Conservation (phyloP, 2,797 vertebrate genomes). For the Anabas testudineus region DNA sequence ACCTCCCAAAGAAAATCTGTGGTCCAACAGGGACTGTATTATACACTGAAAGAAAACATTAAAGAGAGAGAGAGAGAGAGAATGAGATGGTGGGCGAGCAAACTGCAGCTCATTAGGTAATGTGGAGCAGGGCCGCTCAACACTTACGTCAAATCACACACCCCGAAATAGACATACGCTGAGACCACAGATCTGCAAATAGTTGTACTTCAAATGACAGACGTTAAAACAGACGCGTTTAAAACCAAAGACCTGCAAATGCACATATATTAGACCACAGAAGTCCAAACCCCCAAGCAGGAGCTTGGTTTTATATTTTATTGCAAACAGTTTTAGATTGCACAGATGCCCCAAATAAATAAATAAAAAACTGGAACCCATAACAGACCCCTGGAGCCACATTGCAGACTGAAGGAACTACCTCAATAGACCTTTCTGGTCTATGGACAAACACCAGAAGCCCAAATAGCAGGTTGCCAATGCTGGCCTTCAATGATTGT, state of each 20-base stretch:
- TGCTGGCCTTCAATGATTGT: no score
- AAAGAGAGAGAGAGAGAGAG: slow-evolving; percentile 15
- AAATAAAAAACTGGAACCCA: no score
- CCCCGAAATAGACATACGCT: slow-evolving; percentile 50
- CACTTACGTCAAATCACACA: slow-evolving; percentile 53
- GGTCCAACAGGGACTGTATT: slow-evolving; percentile 54
- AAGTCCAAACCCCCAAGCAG: background rate
- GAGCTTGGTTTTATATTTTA: background rate
- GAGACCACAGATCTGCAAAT: slow-evolving; percentile 38
- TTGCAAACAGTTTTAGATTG: background rate
- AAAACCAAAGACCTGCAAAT: slow-evolving; percentile 1
- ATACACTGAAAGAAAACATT: slow-evolving; percentile 62
- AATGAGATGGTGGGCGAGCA: slow-evolving; percentile 44
- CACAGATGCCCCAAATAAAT: no score
- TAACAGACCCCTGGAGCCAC: background rate
- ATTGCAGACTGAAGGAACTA: background rate
- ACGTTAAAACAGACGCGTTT: slow-evolving; percentile 19
- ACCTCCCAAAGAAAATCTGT: slow-evolving; percentile 50
- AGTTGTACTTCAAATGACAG: slow-evolving; percentile 24
- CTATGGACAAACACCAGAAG: background rate
- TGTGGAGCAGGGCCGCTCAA: slow-evolving; percentile 45
- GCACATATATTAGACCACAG: background rate
- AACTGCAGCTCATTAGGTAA: slow-evolving; percentile 67
- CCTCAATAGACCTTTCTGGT: background rate
- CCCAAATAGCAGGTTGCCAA: background rate